Base-by-base conservation (phyloP, 2,113 vertebrate species). In the Syngnathus typhle region DNA sequence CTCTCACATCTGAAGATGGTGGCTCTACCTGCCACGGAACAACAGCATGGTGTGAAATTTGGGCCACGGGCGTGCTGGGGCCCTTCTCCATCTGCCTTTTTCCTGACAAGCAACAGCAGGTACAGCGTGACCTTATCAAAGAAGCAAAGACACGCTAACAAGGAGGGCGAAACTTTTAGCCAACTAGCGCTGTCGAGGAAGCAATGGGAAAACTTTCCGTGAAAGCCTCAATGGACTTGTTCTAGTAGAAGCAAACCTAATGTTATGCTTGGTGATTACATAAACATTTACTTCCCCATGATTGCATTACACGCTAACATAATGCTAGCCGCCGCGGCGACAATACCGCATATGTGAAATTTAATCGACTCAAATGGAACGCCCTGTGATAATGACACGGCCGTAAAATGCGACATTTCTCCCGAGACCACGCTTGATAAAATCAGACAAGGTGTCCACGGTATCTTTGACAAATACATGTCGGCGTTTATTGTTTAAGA, bases 31-130 rank as follows among this genome's bases (percentile, higher is more conserved):
- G 76, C 66, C 70, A 54, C 5, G 23, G 43, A 67, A 27, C 49
- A 68, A 77, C 74, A 68, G 60, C 58, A 47, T 52, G 72, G 36
- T 69, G 46, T 65, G 66, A 36, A 10, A 84, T 79, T 60, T 77
- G 78, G 77, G 79, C 70, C 68, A 65, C 16, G 1, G 1, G 21
- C 51, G 49, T 70, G 75, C 78, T 65, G 46, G 55, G 79, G 71
- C 70, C 36, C 44, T 46, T 68, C 27, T 65, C 75, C 66, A 73
- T 73, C 70, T 68, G 76, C 32, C 70, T 67, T 60, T 69, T 60
- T 69, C 64, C 58, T 74, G 75, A 77, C 65, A 76, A 73, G 68
- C 46, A 80, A 49, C 78, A 80, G 60, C 64, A 70, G 73, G 77
- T 68, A 61, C 8, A 70, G 58, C 59, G 65, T 67, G 68, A n/a